Base-by-base conservation (phyloP, 2,888 invertebrate genomes). In the Chrysina gloriosa region DNA sequence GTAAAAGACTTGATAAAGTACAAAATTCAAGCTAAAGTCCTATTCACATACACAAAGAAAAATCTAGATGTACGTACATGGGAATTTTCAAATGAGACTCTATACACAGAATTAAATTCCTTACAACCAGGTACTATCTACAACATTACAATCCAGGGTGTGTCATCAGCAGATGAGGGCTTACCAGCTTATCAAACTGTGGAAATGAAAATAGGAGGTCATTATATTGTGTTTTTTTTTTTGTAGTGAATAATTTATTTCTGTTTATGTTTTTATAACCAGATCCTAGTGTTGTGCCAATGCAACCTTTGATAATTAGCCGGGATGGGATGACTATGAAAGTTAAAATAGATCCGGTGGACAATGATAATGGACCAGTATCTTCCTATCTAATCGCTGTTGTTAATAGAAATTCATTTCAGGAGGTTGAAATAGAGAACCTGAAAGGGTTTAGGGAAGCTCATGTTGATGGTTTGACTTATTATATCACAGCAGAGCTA, bases 401-500 rank as follows among this genome's bases (percentile, higher is more conserved):
- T 0, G 88, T 92, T 25, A 88, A 90, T 73, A 87, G 90, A 63
- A 85, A 88, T 64, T 87, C 85, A 72, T 87, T 85, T 78, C 89
- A 88, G 80, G 88, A 86, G 16, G 91, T 89, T 77, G 89, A 88
- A 71, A 84, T 83, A 65, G 87, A 88, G 31, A 86, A 85, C 61
- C 85, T 90, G 11, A 87, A 87, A n/a, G 87, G 90, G 77, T 90
- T 89, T 82, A 83, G 89, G 66, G 87, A 88, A 75, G 90, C 96
- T 0, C 84, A 84, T 61, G 86, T 87, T 42, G 88, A 91, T 69
- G 91, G 90, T 0, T 80, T 90, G 2, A 89, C 90, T 1, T 95
- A 93, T 80, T 96, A 96, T 78, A 90, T 96, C 27, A 87, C 94
- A 3, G 96, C 93, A 0, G 92, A 94, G 81, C 83, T 96, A 69